phyloP scores from a whole-genome alignment of 2,113 vertebrate genomes.

The Cathartes aura region DNA sequence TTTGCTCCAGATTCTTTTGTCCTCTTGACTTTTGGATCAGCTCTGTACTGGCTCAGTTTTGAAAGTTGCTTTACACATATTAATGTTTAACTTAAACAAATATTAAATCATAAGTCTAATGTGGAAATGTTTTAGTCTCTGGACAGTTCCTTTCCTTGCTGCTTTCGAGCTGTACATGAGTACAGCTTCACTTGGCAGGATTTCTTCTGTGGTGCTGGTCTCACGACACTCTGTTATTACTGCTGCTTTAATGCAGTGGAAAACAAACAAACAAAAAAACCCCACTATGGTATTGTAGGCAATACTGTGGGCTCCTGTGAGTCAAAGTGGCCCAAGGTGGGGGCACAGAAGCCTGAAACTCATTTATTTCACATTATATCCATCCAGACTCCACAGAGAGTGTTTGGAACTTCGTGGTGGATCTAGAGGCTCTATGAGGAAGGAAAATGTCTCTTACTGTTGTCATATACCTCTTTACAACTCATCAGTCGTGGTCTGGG shows the following conservation, averaged over 20 bases:
- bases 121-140: constrained; percentile 44
- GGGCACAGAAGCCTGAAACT: background rate
- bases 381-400: background rate
- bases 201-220: background rate
- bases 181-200: constrained; percentile 13
- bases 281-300: background rate
- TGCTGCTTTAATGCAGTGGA: background rate
- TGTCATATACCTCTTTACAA: background rate
- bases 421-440: background rate
- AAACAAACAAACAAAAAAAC: background rate
- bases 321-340: background rate
- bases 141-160: constrained; percentile 16
- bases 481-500: background rate
- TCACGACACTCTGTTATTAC: constrained; percentile 20
- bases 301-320: background rate
- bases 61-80: constrained; percentile 55
- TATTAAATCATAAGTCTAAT: constrained; percentile 52
- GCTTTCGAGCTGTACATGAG: background rate
- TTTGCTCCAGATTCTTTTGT: constrained; percentile 65
- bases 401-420: background rate
- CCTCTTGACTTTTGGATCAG: constrained; percentile 76
- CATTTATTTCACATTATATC: background rate
- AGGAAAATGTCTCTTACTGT: background rate
- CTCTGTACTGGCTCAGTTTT: constrained; percentile 56
- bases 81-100: constrained; percentile 69